Evolutionary conservation across 2,888 invertebrate species (phyloP).

Genomic region (Marasmarcha lunaedactyla): DNA sequence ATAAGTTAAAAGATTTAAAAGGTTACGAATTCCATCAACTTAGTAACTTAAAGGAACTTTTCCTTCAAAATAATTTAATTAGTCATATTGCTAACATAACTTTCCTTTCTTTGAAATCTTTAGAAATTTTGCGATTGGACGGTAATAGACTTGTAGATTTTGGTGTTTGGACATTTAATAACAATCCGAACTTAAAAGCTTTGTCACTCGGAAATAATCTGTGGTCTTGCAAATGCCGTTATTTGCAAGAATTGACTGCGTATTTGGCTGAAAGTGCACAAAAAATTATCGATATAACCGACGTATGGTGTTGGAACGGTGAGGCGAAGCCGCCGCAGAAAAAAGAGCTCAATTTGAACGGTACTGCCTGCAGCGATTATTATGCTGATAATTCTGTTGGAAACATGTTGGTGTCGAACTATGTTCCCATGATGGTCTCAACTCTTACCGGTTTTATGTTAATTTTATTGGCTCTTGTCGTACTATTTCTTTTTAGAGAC

Average conservation of each 20-base stretch:
- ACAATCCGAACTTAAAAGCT: slow-evolving; percentile 77
- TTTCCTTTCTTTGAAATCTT: slow-evolving; percentile 79
- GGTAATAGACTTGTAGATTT: slow-evolving; percentile 86
- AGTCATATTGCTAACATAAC: slow-evolving; percentile 84
- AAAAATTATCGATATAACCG: slow-evolving; percentile 82
- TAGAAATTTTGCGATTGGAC: slow-evolving; percentile 84
- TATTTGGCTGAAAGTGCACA: slow-evolving; percentile 86
- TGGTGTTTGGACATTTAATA: slow-evolving; percentile 81
- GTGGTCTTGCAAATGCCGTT: slow-evolving; percentile 93
- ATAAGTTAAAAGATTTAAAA: slow-evolving; percentile 81
- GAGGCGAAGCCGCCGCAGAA: slow-evolving; percentile 80
- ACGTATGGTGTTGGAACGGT: slow-evolving; percentile 85
- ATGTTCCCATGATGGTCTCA: slow-evolving; percentile 86
- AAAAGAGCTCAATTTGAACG: slow-evolving; percentile 85
- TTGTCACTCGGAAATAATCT: slow-evolving; percentile 85
- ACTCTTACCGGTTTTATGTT: slow-evolving; percentile 83
- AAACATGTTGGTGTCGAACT: slow-evolving; percentile 84
- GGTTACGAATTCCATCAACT: slow-evolving; percentile 89
- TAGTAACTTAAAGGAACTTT: slow-evolving; percentile 82
- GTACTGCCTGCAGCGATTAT: slow-evolving; percentile 88
- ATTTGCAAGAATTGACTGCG: slow-evolving; percentile 84
- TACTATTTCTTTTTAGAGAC: slow-evolving; percentile 88
- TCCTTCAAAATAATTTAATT: slow-evolving; percentile 87
- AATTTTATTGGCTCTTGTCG: slow-evolving; percentile 79
- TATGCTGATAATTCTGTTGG: slow-evolving; percentile 86